Conservation (phyloP, 2,797 vertebrate species). For the Pogonophryne albipinna region DNA sequence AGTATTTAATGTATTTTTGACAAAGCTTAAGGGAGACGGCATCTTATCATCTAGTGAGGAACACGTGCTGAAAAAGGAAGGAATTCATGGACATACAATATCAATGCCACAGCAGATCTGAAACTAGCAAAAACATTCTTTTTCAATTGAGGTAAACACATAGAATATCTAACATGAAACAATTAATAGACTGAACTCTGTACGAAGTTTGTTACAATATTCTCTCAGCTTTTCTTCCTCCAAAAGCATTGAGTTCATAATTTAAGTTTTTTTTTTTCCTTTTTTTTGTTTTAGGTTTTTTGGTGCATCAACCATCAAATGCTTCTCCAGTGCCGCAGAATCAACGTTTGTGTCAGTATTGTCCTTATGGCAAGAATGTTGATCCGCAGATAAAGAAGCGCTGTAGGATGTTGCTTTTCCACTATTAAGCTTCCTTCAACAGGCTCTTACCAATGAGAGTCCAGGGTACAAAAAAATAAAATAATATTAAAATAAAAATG, state of each 20-base stretch:
- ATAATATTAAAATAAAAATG: slow-evolving; percentile 87
- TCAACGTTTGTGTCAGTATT: slow-evolving; percentile 88
- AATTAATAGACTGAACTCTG: slow-evolving; percentile 99
- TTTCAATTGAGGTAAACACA: slow-evolving; percentile 99
- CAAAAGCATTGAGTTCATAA: slow-evolving; percentile 98
- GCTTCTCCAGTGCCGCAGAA: slow-evolving; percentile 91
- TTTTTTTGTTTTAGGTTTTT: slow-evolving; percentile 84
- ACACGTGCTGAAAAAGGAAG: slow-evolving; percentile 99
- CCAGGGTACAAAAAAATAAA: slow-evolving; percentile 87
- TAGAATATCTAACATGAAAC: slow-evolving; percentile 99
- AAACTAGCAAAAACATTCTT: slow-evolving; percentile 99
- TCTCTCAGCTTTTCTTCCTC: slow-evolving; percentile 90
- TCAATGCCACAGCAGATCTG: slow-evolving; percentile 99
- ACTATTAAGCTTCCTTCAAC: slow-evolving; percentile 91
- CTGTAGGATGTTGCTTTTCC: slow-evolving; percentile 91
- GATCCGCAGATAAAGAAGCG: slow-evolving; percentile 91
- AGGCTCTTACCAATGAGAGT: slow-evolving; percentile 94
- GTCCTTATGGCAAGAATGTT: slow-evolving; percentile 87
- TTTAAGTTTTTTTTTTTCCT: slow-evolving; percentile 90
- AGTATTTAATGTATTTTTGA: slow-evolving; percentile 99
- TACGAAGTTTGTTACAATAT: slow-evolving; percentile 99
- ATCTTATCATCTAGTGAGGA: slow-evolving; percentile 99
- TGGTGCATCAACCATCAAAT: slow-evolving; percentile 94
- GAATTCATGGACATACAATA: slow-evolving; percentile 99
- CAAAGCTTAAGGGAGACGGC: slow-evolving; percentile 99